Percentiles rank a stretch among this genome's conserved stretches.
These are phyloP conservation scores for Otolemur garnettii DNA, from an alignment of 2,113 vertebrate species.

Conservation along the genomic window DNA sequence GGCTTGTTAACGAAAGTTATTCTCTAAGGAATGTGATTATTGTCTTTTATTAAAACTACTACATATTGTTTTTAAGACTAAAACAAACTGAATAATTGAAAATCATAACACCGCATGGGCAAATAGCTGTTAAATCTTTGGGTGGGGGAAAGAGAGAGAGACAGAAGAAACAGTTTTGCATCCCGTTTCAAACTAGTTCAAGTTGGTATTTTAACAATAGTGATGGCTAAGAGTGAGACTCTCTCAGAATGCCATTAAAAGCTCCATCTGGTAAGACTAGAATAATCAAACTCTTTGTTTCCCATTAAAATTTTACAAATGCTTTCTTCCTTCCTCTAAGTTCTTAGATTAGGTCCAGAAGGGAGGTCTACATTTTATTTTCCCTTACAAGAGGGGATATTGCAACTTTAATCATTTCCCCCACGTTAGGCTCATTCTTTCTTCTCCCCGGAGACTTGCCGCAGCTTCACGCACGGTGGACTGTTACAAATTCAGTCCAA, in stretches of 20 bases:
- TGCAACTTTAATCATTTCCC: slow-evolving; percentile 58
- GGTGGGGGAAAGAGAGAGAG: neutral
- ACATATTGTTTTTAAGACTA: slow-evolving; percentile 21
- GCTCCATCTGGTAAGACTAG: neutral
- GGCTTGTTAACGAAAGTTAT: neutral
- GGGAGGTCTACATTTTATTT: slow-evolving; percentile 66
- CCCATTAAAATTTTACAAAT: slow-evolving; percentile 3
- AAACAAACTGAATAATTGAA: slow-evolving; percentile 54
- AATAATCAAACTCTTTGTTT: slow-evolving; percentile 19
- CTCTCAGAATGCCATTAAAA: neutral
- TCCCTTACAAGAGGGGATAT: slow-evolving; percentile 29
- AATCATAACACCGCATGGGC: neutral
- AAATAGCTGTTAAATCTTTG: slow-evolving; percentile 31
- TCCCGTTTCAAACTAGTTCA: neutral
- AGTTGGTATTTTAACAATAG: neutral
- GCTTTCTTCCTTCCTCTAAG: slow-evolving; percentile 25
- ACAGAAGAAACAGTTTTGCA: neutral
- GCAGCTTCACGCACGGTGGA: slow-evolving; percentile 23
- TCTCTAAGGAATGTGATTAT: slow-evolving; percentile 18
- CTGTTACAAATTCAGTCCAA: slow-evolving; percentile 83
- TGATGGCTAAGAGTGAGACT: neutral
- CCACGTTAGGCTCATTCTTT: slow-evolving; percentile 36
- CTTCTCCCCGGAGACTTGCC: slow-evolving; percentile 64
- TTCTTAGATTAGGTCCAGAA: slow-evolving; percentile 63
- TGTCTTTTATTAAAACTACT: slow-evolving; percentile 27